Percentiles rank a stretch among this genome's conserved stretches.
Conservation (phyloP, 2,797 vertebrate genomes). For the Onychomys leucogaster region DNA sequence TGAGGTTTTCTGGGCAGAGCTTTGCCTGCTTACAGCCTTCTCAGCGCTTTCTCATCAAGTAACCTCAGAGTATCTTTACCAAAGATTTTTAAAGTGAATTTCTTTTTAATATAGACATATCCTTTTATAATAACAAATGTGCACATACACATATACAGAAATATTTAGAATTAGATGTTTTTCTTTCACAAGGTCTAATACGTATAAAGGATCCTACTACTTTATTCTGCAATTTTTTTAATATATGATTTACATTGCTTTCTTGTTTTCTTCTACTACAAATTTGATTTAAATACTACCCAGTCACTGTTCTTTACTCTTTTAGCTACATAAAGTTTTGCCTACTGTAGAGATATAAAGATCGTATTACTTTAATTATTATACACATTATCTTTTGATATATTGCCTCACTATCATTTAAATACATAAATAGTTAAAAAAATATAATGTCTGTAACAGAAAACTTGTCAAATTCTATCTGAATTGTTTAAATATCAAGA, state of each 20-base stretch:
- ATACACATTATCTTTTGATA: slow-evolving; percentile 60
- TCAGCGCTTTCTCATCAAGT: slow-evolving; percentile 77
- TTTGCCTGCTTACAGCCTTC: slow-evolving; percentile 78
- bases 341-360: slow-evolving; percentile 68
- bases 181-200: slow-evolving; percentile 81
- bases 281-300: slow-evolving; percentile 65
- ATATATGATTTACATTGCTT: slow-evolving; percentile 70
- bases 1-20: slow-evolving; percentile 70
- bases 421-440: slow-evolving; percentile 61
- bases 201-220: slow-evolving; percentile 78
- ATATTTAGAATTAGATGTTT: slow-evolving; percentile 81
- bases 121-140: slow-evolving; percentile 83
- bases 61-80: slow-evolving; percentile 85
- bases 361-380: slow-evolving; percentile 60
- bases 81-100: slow-evolving; percentile 85
- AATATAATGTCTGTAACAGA: slow-evolving; percentile 48
- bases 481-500: slow-evolving; percentile 53
- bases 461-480: slow-evolving; percentile 55
- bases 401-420: slow-evolving; percentile 57
- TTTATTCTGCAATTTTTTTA: slow-evolving; percentile 70
- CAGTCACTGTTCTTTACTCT: slow-evolving; percentile 55
- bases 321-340: slow-evolving; percentile 62
- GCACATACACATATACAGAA: slow-evolving; percentile 73
- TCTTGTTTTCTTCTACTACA: slow-evolving; percentile 64
- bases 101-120: slow-evolving; percentile 81